Conservation (phyloP, 2,888 invertebrate species). For the Lucinisca nassula region DNA sequence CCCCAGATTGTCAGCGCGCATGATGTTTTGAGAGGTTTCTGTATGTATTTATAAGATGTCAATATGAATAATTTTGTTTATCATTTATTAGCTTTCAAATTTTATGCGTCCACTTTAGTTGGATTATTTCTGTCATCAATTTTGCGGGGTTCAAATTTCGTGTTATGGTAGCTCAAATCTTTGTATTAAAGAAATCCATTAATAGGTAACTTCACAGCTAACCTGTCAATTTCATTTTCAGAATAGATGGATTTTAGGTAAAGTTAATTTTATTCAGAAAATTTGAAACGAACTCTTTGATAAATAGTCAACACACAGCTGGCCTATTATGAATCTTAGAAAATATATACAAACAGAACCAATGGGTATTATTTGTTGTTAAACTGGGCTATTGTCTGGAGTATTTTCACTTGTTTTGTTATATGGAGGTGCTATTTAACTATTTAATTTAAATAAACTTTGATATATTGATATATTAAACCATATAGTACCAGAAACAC, state of each 20-base stretch:
- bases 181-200: conserved; percentile 1
- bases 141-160: background rate
- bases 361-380: background rate
- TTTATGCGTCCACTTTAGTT: too few relatives aligned
- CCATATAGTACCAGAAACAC: too few relatives aligned
- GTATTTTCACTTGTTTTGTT: background rate
- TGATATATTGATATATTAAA: too few relatives aligned
- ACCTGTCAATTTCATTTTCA: background rate
- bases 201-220: background rate
- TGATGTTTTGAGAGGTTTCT: too few relatives aligned
- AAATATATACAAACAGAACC: background rate
- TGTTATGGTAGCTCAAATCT: background rate
- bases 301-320: background rate
- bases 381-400: background rate
- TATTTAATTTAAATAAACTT: too few relatives aligned
- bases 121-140: background rate
- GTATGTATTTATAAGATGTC: too few relatives aligned
- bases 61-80: too few relatives aligned
- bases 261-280: background rate
- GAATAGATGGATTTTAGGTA: background rate
- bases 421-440: background rate
- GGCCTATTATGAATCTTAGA: background rate
- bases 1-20: too few relatives aligned
- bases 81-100: too few relatives aligned
- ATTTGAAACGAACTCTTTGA: background rate